Percentiles rank a stretch among this genome's conserved stretches.
These are phyloP conservation scores for Zaprionus capensis DNA, from an alignment of 1,140 invertebrate genomes.

Conservation along the genomic window DNA sequence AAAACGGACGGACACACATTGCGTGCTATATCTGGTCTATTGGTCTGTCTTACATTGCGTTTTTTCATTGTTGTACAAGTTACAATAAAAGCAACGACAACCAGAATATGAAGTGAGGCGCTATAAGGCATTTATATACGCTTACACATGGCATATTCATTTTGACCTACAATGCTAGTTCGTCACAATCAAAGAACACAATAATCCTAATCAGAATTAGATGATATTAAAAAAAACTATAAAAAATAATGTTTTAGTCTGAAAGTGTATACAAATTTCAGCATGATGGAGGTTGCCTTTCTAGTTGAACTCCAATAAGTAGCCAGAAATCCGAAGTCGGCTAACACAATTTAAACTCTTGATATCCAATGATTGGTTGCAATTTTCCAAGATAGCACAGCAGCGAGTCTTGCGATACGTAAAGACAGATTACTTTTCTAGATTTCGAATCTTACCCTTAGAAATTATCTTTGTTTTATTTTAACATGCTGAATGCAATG, in stretches of 20 bases:
- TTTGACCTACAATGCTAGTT: background rate
- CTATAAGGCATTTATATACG: slow-evolving; percentile 43
- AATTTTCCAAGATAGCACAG: slow-evolving; percentile 7
- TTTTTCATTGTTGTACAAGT: slow-evolving; percentile 60
- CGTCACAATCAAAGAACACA: background rate
- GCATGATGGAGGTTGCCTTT: background rate
- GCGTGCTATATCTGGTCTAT: slow-evolving; percentile 50
- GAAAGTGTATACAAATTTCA: background rate
- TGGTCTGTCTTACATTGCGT: slow-evolving; percentile 63
- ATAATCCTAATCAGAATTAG: too few relatives aligned
- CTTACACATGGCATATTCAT: background rate
- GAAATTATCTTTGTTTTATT: background rate
- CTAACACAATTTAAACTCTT: slow-evolving; percentile 50
- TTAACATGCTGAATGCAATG: too few relatives aligned
- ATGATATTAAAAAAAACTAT: too few relatives aligned
- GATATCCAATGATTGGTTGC: slow-evolving; percentile 50
- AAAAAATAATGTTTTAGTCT: too few relatives aligned
- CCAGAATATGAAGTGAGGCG: slow-evolving; percentile 19
- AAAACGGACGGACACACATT: slow-evolving; percentile 21
- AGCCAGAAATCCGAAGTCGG: slow-evolving; percentile 21
- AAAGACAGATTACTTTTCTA: background rate
- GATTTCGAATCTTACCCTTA: too few relatives aligned
- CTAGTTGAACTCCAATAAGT: slow-evolving; percentile 41
- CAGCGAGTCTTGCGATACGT: background rate
- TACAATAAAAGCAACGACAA: slow-evolving; percentile 46